Evolutionary conservation across 2,113 vertebrate species (phyloP).

Genomic region (Labeo catla): DNA sequence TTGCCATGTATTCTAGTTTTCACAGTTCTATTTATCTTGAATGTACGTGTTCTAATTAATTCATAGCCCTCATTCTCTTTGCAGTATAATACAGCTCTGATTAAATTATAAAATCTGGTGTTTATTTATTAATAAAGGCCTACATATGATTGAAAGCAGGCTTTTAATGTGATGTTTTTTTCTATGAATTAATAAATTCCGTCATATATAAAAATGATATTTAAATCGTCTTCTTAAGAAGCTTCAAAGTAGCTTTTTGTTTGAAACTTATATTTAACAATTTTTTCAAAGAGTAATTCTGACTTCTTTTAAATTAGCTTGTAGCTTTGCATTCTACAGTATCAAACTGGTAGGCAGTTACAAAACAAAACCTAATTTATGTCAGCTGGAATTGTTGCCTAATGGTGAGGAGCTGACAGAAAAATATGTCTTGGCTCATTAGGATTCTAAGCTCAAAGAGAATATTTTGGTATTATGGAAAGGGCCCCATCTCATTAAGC

Average conservation of each 20-base stretch:
- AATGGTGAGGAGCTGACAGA: slow-evolving; percentile 26
- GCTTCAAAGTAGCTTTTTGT: background rate
- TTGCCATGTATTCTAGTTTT: background rate
- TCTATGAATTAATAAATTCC: no score
- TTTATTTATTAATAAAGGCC: no score
- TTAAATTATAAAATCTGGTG: no score
- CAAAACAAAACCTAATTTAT: background rate
- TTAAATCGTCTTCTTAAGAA: background rate
- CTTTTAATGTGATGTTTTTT: no score
- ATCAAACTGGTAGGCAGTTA: background rate
- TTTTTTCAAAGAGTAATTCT: background rate
- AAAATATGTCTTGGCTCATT: slow-evolving; percentile 32
- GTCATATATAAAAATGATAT: background rate
- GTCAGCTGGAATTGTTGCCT: slow-evolving; percentile 8
- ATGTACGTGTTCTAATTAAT: no score
- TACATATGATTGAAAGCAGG: no score
- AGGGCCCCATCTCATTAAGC: slow-evolving; percentile 33
- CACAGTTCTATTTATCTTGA: no score
- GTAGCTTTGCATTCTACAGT: background rate
- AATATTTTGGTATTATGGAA: slow-evolving; percentile 30
- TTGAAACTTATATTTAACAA: background rate
- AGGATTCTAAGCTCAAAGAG: slow-evolving; percentile 27
- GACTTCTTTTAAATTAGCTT: background rate
- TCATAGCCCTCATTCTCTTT: no score
- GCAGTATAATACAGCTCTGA: no score